Evolutionary conservation across 2,888 invertebrate species (phyloP).

Genomic region (Drosophila antonietae): DNA sequence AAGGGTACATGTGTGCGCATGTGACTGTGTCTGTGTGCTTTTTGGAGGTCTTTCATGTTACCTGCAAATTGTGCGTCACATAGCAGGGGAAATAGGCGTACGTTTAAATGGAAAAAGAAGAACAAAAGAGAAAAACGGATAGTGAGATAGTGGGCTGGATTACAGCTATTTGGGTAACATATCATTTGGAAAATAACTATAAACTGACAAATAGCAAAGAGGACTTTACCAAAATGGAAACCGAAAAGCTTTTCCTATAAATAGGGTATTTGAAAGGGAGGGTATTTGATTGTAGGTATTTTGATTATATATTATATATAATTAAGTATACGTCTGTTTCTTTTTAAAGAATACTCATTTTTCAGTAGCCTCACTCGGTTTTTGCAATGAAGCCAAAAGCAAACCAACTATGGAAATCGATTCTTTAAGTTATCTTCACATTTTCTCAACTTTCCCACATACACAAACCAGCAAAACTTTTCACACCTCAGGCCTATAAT

Average conservation of each 20-base stretch:
- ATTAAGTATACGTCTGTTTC: background rate
- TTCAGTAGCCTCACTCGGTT: background rate
- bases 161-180: constrained; percentile 41
- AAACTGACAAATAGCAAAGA: constrained; percentile 10
- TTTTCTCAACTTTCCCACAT: background rate
- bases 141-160: constrained; percentile 5
- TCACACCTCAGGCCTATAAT: constrained; percentile 26
- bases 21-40: constrained; percentile 9
- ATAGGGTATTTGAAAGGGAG: background rate
- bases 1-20: background rate
- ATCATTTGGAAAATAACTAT: constrained; percentile 27
- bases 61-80: constrained; percentile 57
- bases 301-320: background rate
- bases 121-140: constrained; percentile 2
- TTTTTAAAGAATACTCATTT: no score
- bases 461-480: constrained; percentile 6
- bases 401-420: background rate
- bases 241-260: constrained; percentile 23
- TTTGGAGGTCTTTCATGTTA: constrained; percentile 34
- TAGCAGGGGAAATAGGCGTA: constrained; percentile 6
- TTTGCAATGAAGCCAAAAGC: background rate
- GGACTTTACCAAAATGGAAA: constrained; percentile 1
- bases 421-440: constrained; percentile 1
- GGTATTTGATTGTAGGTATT: background rate
- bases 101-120: background rate